Evolutionary conservation across 2,888 invertebrate genomes (phyloP), one percentile per base, ranked within the genome.

Genomic region (Nomada flava): DNA sequence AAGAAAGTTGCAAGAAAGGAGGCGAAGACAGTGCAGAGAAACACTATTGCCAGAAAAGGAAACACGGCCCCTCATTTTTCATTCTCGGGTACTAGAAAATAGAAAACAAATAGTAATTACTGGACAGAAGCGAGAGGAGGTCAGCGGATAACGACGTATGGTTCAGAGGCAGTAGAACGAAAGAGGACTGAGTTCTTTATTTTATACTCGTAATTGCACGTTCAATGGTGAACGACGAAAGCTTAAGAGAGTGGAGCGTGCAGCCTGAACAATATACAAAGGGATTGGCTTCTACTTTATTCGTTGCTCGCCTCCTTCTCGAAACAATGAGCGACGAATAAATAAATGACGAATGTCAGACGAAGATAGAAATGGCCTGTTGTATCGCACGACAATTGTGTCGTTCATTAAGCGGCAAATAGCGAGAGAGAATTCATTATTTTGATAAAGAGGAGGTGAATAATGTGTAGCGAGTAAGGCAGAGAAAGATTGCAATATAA

Each of bases 241-340:
- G 52, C 68, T 75, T 42, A 44, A 63, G 75, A 50, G 60, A 23
- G 42, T 47, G 26, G 18, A 42, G 65, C 42, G 67, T 20, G 60
- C 53, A n/a, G 15, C 47, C 29, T 26, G 65, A 44, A 70, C 70
- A 70, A 77, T 79, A 65, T 50, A 60, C 42, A n/a, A 52, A 62
- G 23, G 47, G 57, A 71, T 67, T 60, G 65, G 65, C 65, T 79
- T 79, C 47, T 50, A 50, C 71, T 79, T 79, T 62, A 44, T 71
- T 79, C 65, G n/a, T 15, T 47, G 50, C 44, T 76, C 36, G 42
- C 5, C 53, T 23, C 23, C 20, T 42, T 23, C 23, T 1, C 7
- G 57, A 57, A 47, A 75, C 60, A 75, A 74, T 67, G 60, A 78
- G 36, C 52, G 55, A 71, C 44, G 80, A 67, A 71, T 80, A 79